These are phyloP conservation scores for Drosophila robusta DNA, from an alignment of 2,888 invertebrate genomes.

Conservation along the genomic window DNA sequence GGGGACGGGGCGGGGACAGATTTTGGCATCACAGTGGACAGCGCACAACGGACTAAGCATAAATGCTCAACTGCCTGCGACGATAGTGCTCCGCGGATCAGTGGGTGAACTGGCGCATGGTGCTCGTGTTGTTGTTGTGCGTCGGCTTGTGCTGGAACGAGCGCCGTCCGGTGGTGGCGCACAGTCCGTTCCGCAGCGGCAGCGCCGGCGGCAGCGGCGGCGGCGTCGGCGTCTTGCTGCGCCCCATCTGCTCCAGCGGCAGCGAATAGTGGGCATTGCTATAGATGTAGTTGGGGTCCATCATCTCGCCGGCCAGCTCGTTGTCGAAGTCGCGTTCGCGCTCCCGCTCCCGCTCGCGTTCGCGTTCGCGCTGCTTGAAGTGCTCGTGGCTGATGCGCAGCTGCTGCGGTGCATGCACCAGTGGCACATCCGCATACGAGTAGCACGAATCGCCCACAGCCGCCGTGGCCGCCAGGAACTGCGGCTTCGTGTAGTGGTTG, in stretches of 20 bases:
- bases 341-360: constrained; percentile 64
- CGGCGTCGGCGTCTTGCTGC: constrained; percentile 83
- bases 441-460: constrained; percentile 81
- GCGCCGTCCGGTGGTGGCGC: constrained; percentile 77
- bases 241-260: constrained; percentile 82
- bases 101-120: constrained; percentile 82
- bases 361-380: constrained; percentile 78
- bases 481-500: constrained; percentile 82
- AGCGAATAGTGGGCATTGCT: constrained; percentile 84
- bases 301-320: constrained; percentile 72
- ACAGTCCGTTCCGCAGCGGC: constrained; percentile 83
- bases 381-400: constrained; percentile 82
- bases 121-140: constrained; percentile 67
- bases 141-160: constrained; percentile 75
- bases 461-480: constrained; percentile 76
- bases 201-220: constrained; percentile 84
- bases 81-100: constrained; percentile 80
- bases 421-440: constrained; percentile 82
- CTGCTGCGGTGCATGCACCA: constrained; percentile 71
- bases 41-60: constrained; percentile 67
- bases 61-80: constrained; percentile 80
- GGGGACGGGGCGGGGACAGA: neutral
- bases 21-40: constrained; percentile 82
- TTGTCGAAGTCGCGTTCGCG: constrained; percentile 61
- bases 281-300: constrained; percentile 84